A percentile compares a stretch with the other conserved stretches of the same genome.
phyloP scores from a whole-genome alignment of 2,888 invertebrate genomes.

The Lithophane ornitopus region DNA sequence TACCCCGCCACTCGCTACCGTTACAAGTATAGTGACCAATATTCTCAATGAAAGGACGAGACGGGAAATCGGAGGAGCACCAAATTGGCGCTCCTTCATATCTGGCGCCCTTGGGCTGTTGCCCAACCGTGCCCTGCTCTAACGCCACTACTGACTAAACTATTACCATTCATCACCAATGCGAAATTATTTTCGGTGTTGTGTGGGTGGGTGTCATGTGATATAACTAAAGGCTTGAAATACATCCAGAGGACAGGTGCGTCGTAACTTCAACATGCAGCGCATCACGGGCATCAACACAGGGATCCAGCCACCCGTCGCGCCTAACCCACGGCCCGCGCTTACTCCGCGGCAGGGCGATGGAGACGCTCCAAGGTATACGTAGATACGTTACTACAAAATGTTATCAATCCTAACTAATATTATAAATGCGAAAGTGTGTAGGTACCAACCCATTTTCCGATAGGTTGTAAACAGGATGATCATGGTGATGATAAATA shows the following conservation, averaged over 20 bases:
- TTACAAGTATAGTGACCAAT: too few species aligned
- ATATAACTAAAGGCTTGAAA: conserved; percentile 3
- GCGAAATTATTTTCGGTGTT: not conserved
- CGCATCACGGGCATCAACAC: conserved; percentile 88
- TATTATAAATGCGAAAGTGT: too few species aligned
- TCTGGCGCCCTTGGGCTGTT: too few species aligned
- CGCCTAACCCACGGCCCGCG: conserved; percentile 51
- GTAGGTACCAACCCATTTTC: too few species aligned
- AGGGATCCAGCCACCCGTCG: conserved; percentile 82
- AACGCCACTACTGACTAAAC: too few species aligned
- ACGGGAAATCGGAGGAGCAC: too few species aligned
- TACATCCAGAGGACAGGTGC: conserved; percentile 82
- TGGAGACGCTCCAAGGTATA: conserved; percentile 29
- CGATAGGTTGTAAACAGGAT: too few species aligned
- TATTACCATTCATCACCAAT: not conserved
- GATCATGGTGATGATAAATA: too few species aligned
- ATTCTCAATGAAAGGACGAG: too few species aligned
- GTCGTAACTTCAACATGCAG: conserved; percentile 89
- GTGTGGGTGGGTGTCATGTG: not conserved
- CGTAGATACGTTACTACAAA: not conserved
- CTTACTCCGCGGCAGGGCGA: conserved; percentile 10
- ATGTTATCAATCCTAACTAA: not conserved
- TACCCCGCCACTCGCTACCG: too few species aligned
- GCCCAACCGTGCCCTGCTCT: too few species aligned
- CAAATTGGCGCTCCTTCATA: too few species aligned